phyloP scores from a whole-genome alignment of 37 sponge, comb jelly and placozoan species.

The Cladorhizidae sp. region DNA sequence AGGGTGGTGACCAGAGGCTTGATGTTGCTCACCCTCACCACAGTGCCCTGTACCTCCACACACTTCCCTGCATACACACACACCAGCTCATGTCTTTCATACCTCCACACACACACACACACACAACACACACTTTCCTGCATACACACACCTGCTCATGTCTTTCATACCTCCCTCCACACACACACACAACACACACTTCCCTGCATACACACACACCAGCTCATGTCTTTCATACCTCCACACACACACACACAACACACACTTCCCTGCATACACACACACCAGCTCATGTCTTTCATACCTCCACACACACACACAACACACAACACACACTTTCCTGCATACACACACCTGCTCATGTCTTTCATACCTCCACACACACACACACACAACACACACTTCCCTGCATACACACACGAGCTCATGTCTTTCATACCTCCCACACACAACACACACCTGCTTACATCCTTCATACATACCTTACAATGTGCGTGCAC shows the following conservation, averaged over 20 bases:
- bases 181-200: not conserved
- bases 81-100: not conserved
- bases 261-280: not conserved
- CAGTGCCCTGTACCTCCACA: slow-evolving; percentile 90
- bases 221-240: not conserved
- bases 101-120: no score
- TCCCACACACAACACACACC: no score
- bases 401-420: no score
- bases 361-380: no score
- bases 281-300: no score
- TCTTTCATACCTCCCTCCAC: not conserved
- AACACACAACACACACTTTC: no score
- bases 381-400: no score
- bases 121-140: not conserved
- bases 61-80: slow-evolving; percentile 60
- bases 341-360: no score
- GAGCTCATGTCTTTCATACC: no score
- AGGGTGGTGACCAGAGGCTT: slow-evolving; percentile 89
- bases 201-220: not conserved
- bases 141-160: not conserved
- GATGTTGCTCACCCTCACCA: slow-evolving; percentile 87
- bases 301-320: no score
- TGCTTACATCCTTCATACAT: no score
- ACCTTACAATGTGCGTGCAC: no score
- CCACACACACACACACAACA: not conserved